A percentile compares a stretch with the other conserved stretches of the same genome.
Conservation (phyloP, 1,140 invertebrate species). For the Cecropterus lyciades region DNA sequence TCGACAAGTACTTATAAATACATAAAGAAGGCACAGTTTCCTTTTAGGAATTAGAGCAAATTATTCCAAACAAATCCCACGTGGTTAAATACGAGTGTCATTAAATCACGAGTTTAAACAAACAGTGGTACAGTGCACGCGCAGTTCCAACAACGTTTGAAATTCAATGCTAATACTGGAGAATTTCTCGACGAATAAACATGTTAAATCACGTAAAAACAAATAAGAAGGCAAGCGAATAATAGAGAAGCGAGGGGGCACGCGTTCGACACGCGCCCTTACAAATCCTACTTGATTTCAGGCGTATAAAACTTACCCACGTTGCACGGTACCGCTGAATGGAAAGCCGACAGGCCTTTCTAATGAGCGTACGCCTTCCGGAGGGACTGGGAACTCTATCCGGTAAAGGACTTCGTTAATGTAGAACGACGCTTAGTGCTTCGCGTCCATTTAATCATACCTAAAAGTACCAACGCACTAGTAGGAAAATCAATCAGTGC, state of each 20-base stretch:
- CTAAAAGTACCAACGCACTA: neutral
- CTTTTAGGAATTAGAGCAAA: too few species aligned
- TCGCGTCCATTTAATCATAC: neutral
- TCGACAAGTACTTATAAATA: too few species aligned
- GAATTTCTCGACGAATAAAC: constrained; percentile 58
- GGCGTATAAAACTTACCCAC: constrained; percentile 49
- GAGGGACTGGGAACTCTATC: constrained; percentile 47
- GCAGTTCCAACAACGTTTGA: constrained; percentile 24
- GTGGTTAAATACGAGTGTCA: neutral
- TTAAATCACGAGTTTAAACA: constrained; percentile 30
- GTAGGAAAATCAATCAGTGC: constrained; percentile 1
- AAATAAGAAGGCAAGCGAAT: constrained; percentile 55
- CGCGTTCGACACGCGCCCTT: constrained; percentile 53
- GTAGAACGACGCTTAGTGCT: neutral
- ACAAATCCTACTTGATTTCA: constrained; percentile 61
- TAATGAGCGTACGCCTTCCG: constrained; percentile 64
- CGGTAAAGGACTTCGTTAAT: constrained; percentile 38
- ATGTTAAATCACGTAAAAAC: constrained; percentile 75
- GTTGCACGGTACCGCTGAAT: constrained; percentile 34
- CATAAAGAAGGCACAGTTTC: neutral
- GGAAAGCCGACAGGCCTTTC: constrained; percentile 61
- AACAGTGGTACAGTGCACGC: constrained; percentile 21
- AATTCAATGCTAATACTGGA: constrained; percentile 35
- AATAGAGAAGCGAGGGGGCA: constrained; percentile 40
- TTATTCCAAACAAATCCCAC: too few species aligned